Evolutionary conservation across 2,888 invertebrate species (phyloP).

Genomic region (Zygogramma bicolorata): DNA sequence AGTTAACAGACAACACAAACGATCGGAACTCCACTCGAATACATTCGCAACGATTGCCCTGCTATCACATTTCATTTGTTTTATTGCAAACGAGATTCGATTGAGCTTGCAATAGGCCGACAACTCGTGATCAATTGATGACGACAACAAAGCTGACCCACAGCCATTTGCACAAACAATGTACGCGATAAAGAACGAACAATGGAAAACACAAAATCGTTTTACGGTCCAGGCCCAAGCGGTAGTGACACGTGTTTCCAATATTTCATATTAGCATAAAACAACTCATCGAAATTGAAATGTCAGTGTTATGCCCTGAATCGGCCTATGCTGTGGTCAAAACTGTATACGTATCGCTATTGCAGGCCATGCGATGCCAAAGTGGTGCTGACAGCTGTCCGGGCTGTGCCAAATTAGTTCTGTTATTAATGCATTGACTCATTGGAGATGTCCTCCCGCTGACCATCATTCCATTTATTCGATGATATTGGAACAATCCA

Average conservation of each 20-base stretch:
- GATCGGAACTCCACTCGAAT: too few relatives aligned
- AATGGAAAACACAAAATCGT: slow-evolving; percentile 8
- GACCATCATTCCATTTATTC: background rate
- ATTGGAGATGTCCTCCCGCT: background rate
- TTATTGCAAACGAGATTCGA: background rate
- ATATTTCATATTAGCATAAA: slow-evolving; percentile 23
- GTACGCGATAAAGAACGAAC: slow-evolving; percentile 1
- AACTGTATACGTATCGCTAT: background rate
- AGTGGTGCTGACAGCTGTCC: background rate
- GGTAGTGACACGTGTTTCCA: slow-evolving; percentile 2
- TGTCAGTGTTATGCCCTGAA: slow-evolving; percentile 14
- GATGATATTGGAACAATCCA: too few relatives aligned
- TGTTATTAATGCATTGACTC: background rate
- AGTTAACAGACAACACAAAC: too few relatives aligned
- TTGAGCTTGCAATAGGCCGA: background rate
- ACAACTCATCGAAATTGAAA: slow-evolving; percentile 29
- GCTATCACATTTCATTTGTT: background rate
- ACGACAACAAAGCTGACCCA: background rate
- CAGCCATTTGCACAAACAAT: background rate
- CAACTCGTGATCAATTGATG: too few relatives aligned
- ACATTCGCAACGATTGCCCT: too few relatives aligned
- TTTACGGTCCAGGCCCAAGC: background rate
- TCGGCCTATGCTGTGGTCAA: slow-evolving; percentile 10
- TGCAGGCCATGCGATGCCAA: background rate
- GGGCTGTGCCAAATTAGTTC: background rate